Conservation (phyloP, 2,888 invertebrate genomes). For the Iphiclides podalirius region DNA sequence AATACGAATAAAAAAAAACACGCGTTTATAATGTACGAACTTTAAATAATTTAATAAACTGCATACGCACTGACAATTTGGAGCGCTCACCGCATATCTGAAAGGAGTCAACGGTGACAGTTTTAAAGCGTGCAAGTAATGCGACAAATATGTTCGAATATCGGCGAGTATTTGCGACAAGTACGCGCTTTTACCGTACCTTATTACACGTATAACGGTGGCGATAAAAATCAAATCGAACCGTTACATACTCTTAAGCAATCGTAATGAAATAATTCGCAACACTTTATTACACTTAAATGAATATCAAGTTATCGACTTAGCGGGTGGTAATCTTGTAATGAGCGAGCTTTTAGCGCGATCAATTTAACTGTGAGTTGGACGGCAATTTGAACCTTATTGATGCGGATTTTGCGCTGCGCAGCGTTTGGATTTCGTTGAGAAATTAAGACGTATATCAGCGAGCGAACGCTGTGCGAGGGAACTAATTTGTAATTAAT, state of each 20-base stretch:
- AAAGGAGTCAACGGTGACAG: conserved; percentile 5
- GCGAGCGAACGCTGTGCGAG: conserved; percentile 39
- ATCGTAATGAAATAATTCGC: conserved; percentile 62
- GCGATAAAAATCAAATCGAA: conserved; percentile 42
- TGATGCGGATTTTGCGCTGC: conserved; percentile 26
- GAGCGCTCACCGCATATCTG: too few species aligned
- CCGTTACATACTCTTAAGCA: conserved; percentile 38
- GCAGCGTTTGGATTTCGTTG: conserved; percentile 19
- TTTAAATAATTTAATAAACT: too few species aligned
- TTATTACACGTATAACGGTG: conserved; percentile 31
- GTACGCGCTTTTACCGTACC: conserved; percentile 28
- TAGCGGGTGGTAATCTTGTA: conserved; percentile 68
- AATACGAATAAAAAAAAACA: too few species aligned
- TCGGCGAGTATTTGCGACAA: too few species aligned
- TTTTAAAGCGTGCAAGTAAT: conserved; percentile 28
- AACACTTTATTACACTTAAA: conserved; percentile 61
- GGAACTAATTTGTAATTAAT: conserved; percentile 55
- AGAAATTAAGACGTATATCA: conserved; percentile 47
- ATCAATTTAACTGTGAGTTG: conserved; percentile 30
- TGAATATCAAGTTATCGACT: conserved; percentile 58
- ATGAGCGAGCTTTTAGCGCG: conserved; percentile 44
- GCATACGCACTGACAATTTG: too few species aligned
- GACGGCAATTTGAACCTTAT: conserved; percentile 41
- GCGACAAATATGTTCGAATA: conserved; percentile 27
- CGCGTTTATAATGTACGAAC: too few species aligned